Conservation (phyloP, 2,797 vertebrate genomes). For the Liasis olivaceus region DNA sequence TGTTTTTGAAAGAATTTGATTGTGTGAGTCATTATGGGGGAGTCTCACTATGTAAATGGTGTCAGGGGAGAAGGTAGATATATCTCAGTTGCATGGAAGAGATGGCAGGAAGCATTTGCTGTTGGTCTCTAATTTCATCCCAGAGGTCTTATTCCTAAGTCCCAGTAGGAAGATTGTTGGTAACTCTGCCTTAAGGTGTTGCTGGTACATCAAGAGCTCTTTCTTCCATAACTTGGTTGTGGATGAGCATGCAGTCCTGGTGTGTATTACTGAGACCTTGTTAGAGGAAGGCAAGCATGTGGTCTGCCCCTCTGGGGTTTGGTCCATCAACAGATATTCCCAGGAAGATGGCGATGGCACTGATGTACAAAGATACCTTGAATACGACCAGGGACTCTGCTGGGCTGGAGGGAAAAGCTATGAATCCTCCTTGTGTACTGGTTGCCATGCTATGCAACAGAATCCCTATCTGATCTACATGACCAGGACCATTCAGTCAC, state of each 20-base stretch:
- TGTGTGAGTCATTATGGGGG: not conserved
- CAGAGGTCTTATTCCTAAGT: not conserved
- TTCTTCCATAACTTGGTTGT: not conserved
- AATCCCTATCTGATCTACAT: not conserved
- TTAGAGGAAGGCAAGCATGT: not conserved
- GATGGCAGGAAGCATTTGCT: not conserved
- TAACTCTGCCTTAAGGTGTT: not conserved
- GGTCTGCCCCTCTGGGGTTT: not conserved
- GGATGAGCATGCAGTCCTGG: not conserved
- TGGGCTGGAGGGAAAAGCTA: not conserved
- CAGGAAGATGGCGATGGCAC: not conserved
- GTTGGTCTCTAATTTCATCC: not conserved
- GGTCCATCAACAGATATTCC: not conserved
- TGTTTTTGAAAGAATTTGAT: not conserved
- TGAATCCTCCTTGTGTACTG: not conserved
- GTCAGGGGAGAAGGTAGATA: not conserved
- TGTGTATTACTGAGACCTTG: not conserved
- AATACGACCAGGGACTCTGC: not conserved
- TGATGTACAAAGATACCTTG: not conserved
- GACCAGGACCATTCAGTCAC: not conserved
- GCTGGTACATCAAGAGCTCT: not conserved
- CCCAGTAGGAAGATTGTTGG: not conserved
- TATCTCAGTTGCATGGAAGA: not conserved
- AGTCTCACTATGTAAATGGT: not conserved
- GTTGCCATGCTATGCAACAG: not conserved